A percentile compares a stretch with the other conserved stretches of the same genome.
Conservation (phyloP, 1,140 invertebrate genomes). For the Vollenhovia emeryi region DNA sequence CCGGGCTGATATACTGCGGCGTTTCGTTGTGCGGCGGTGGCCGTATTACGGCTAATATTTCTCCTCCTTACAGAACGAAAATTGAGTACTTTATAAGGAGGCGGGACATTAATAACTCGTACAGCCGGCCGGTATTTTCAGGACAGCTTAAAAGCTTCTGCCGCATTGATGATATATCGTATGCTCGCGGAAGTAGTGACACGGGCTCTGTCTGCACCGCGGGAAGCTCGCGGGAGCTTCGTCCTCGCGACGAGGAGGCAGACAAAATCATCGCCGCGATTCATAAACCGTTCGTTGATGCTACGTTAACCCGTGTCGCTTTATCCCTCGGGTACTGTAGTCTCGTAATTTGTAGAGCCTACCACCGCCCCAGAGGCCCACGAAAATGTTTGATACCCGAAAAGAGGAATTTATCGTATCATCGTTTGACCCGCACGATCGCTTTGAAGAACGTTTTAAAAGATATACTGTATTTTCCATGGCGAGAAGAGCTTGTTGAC, state of each 20-base stretch:
- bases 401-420: neutral
- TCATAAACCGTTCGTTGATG: constrained; percentile 15
- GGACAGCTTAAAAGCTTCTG: constrained; percentile 72
- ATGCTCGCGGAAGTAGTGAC: constrained; percentile 70
- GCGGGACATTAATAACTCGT: constrained; percentile 71
- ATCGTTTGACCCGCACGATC: neutral
- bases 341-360: neutral
- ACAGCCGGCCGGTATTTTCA: constrained; percentile 70
- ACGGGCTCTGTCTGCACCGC: constrained; percentile 41
- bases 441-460: neutral
- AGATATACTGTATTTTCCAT: no score
- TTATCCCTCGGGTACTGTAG: neutral
- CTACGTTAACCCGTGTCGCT: neutral
- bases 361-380: neutral
- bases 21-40: constrained; percentile 69
- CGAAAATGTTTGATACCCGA: neutral
- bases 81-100: constrained; percentile 79
- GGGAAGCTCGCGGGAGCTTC: constrained; percentile 14
- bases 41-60: constrained; percentile 79
- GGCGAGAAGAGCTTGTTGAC: neutral
- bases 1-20: constrained; percentile 72
- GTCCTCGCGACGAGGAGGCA: neutral
- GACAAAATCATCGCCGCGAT: constrained; percentile 38
- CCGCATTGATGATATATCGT: constrained; percentile 73
- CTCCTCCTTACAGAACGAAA: constrained; percentile 74